A percentile compares a stretch with the other conserved stretches of the same genome.
These are phyloP conservation scores for Clavelina lepadiformis DNA, from an alignment of 23 tunicate species.

Conservation along the genomic window DNA sequence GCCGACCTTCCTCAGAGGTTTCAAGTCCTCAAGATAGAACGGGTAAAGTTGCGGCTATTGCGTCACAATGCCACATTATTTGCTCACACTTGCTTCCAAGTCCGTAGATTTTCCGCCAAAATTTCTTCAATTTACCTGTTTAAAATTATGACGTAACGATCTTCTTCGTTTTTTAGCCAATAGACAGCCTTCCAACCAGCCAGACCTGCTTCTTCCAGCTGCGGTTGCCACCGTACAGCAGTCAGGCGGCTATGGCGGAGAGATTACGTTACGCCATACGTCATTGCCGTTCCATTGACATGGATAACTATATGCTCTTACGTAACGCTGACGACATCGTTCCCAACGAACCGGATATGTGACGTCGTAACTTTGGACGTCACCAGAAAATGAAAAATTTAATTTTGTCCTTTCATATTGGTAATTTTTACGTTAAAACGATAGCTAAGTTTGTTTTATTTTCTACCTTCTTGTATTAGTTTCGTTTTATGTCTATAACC, in stretches of 20 bases:
- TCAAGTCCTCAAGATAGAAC: constrained; percentile 91
- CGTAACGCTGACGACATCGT: constrained; percentile 58
- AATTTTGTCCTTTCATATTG: no score
- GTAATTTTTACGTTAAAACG: no score
- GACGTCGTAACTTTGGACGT: no score
- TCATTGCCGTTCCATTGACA: constrained; percentile 88
- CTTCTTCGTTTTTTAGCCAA: constrained; percentile 24
- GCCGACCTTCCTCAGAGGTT: constrained; percentile 91
- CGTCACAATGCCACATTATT: no score
- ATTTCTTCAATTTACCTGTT: not conserved
- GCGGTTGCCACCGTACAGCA: constrained; percentile 73
- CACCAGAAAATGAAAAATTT: no score
- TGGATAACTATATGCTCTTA: constrained; percentile 96
- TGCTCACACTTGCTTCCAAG: no score
- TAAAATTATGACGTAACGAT: not conserved
- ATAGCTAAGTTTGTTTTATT: no score
- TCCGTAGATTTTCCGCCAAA: not conserved
- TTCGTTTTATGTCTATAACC: no score
- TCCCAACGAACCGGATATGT: constrained; percentile 44
- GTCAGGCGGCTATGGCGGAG: constrained; percentile 65
- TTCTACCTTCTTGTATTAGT: no score
- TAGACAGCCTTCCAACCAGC: constrained; percentile 70
- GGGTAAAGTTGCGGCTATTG: no score
- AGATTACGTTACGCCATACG: constrained; percentile 85
- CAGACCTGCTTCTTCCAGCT: constrained; percentile 91